Conservation (phyloP, 2,797 vertebrate species). For the Aphelocoma californica region DNA sequence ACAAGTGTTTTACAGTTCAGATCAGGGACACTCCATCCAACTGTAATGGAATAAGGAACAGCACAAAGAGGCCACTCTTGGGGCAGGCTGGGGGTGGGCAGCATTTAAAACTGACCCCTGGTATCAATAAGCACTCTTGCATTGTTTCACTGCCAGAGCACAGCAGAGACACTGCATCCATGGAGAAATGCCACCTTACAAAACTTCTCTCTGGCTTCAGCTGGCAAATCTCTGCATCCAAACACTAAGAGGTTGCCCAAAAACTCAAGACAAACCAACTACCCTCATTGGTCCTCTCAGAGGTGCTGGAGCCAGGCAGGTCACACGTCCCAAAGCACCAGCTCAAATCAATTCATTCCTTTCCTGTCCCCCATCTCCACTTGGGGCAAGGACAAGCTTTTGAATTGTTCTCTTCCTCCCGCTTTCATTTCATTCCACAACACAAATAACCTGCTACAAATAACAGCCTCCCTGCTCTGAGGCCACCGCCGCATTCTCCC, state of each 20-base stretch:
- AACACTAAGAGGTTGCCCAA: not conserved
- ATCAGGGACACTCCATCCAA: not conserved
- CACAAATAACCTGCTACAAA: not conserved
- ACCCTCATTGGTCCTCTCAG: accelerated
- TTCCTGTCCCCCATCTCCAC: not conserved
- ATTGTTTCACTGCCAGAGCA: not conserved
- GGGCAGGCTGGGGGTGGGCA: not conserved
- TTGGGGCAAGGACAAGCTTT: not conserved
- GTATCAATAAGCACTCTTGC: not conserved
- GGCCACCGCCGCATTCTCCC: not conserved
- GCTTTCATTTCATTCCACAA: not conserved
- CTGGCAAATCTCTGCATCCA: too few species aligned
- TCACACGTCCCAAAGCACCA: not conserved
- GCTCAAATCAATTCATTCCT: not conserved
- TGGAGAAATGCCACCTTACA: not conserved
- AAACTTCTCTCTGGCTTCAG: not conserved
- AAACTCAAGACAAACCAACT: not conserved
- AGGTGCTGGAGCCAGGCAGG: too few species aligned
- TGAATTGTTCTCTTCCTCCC: not conserved
- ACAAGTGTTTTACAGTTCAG: not conserved
- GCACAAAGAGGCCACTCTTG: not conserved
- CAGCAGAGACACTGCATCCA: not conserved
- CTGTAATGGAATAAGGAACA: accelerated
- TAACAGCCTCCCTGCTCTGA: not conserved
- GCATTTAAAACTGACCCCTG: not conserved